A percentile compares a stretch with the other conserved stretches of the same genome.
These are phyloP conservation scores for Tamias sibiricus DNA, from an alignment of 2,113 vertebrate genomes.

Conservation along the genomic window DNA sequence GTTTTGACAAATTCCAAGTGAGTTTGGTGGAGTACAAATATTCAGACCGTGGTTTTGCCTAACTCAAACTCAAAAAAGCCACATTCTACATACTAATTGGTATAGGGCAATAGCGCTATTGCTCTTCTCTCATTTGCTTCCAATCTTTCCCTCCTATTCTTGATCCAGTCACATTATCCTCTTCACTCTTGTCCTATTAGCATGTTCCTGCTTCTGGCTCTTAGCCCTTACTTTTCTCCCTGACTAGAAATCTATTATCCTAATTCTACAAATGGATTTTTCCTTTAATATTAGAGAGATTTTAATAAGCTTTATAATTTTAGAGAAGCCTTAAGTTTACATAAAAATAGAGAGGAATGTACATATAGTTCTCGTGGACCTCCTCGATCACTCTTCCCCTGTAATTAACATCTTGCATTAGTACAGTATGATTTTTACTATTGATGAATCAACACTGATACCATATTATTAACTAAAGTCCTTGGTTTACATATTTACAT, in stretches of 20 bases:
- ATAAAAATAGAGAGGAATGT: neutral
- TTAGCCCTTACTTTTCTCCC: neutral
- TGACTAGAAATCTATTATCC: neutral
- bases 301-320: neutral
- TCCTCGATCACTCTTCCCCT: neutral
- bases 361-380: neutral
- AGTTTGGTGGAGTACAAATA: neutral
- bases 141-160: neutral
- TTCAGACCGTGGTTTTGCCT: neutral
- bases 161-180: neutral
- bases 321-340: neutral
- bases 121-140: neutral
- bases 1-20: neutral
- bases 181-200: neutral
- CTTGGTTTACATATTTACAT: neutral
- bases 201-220: neutral
- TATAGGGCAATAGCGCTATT: fast-evolving
- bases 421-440: neutral
- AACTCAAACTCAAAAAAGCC: neutral
- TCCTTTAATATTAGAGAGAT: neutral
- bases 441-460: neutral
- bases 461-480: neutral
- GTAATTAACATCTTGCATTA: neutral
- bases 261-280: neutral
- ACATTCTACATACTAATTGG: fast-evolving